Evolutionary conservation across 2,888 invertebrate species (phyloP).

Genomic region (Tachystola acroxantha): DNA sequence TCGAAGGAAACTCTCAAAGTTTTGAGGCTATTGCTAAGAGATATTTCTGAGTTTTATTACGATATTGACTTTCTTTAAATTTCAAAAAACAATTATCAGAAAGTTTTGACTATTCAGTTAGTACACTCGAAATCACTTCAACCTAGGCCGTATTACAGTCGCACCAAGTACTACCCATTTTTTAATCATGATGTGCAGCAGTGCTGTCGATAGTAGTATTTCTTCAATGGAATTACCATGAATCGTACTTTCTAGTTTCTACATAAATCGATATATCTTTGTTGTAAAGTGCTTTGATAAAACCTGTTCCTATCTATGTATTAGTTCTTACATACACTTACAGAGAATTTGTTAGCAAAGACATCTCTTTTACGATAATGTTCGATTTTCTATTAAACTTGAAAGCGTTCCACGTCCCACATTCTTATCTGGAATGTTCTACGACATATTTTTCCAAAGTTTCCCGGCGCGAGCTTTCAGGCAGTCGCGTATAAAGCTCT

Average conservation of each 20-base stretch:
- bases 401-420: slow-evolving; percentile 75
- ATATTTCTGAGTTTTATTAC: neutral
- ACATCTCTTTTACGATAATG: slow-evolving; percentile 77
- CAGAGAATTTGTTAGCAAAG: slow-evolving; percentile 74
- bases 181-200: too few species aligned
- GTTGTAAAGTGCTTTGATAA: slow-evolving; percentile 3
- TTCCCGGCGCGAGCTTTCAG: slow-evolving; percentile 77
- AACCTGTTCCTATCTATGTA: slow-evolving; percentile 3
- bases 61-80: neutral
- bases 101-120: too few species aligned
- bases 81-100: too few species aligned
- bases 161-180: too few species aligned
- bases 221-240: too few species aligned
- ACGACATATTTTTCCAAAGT: slow-evolving; percentile 78
- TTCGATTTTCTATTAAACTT: slow-evolving; percentile 79
- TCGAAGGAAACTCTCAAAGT: slow-evolving; percentile 35
- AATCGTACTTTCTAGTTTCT: too few species aligned
- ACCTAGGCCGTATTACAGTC: too few species aligned
- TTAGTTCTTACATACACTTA: slow-evolving; percentile 51
- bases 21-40: neutral
- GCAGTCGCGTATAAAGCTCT: slow-evolving; percentile 75
- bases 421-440: slow-evolving; percentile 76
- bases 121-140: too few species aligned
- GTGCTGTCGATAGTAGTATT: too few species aligned
- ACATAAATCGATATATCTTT: neutral